Percentiles rank a stretch among this genome's conserved stretches.
Evolutionary conservation across 2,113 vertebrate genomes (phyloP).

Genomic region (Dendrocopos noguchii): DNA sequence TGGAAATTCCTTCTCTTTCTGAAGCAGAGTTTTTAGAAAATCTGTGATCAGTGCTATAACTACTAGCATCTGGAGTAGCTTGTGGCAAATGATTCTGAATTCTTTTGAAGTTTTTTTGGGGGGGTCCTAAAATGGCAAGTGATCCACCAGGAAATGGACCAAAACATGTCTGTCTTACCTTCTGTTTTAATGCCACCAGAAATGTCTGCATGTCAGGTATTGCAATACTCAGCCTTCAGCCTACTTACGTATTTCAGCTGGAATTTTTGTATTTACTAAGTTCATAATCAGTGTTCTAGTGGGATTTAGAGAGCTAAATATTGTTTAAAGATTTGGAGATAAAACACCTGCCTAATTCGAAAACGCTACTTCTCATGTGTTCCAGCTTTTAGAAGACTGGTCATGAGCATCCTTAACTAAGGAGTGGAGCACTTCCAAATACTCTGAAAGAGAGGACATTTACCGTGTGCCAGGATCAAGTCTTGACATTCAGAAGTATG

Average conservation of each 20-base stretch:
- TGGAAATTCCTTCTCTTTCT: neutral
- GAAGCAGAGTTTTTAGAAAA: neutral
- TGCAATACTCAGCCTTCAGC: neutral
- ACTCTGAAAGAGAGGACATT: neutral
- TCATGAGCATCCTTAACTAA: neutral
- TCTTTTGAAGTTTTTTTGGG: neutral
- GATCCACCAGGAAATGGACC: neutral
- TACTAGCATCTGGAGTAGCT: neutral
- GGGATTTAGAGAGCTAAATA: neutral
- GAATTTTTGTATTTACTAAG: neutral
- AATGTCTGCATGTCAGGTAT: rapidly evolving
- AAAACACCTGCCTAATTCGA: neutral
- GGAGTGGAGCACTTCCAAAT: neutral
- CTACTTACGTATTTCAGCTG: neutral
- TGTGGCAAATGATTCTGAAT: neutral
- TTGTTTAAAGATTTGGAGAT: neutral
- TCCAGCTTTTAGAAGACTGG: neutral
- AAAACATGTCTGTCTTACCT: neutral
- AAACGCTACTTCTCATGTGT: neutral
- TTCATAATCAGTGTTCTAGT: neutral
- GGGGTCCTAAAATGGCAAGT: neutral
- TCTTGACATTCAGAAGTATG: neutral
- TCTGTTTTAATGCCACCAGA: neutral
- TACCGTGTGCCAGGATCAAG: neutral
- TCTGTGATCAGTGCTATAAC: rapidly evolving